These are phyloP conservation scores for Callipepla squamata DNA, from an alignment of 2,113 vertebrate genomes.

Conservation along the genomic window DNA sequence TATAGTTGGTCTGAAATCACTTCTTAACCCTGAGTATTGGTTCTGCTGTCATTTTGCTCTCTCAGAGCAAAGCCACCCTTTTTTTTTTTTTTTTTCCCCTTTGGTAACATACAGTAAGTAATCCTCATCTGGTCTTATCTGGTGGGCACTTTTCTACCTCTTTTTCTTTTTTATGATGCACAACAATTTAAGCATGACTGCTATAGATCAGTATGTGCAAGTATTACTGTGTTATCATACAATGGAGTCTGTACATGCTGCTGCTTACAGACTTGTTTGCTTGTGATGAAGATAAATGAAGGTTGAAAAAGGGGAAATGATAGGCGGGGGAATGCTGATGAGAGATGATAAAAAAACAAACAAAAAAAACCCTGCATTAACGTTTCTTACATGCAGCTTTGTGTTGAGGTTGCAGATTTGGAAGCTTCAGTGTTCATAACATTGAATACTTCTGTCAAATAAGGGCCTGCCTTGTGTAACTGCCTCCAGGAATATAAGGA, in stretches of 20 bases:
- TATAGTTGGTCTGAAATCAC: neutral
- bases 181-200: neutral
- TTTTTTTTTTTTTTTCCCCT: neutral
- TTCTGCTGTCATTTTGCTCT: neutral
- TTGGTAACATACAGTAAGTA: neutral
- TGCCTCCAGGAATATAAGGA: neutral
- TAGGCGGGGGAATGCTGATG: conserved; percentile 29
- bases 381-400: neutral
- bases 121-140: neutral
- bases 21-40: neutral
- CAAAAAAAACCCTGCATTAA: neutral
- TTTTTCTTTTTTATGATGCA: neutral
- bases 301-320: conserved; percentile 23
- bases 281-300: conserved; percentile 1
- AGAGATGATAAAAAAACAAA: neutral
- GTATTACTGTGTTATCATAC: neutral
- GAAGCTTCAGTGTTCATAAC: neutral
- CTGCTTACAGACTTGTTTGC: neutral
- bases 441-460: neutral
- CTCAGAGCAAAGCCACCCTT: neutral
- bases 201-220: neutral
- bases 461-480: neutral
- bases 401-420: conserved; percentile 12
- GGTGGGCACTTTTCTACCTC: neutral
- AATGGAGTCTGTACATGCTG: conserved; percentile 4